Evolutionary conservation across 2,888 invertebrate species (phyloP).

Genomic region (Galerucella calmariensis): DNA sequence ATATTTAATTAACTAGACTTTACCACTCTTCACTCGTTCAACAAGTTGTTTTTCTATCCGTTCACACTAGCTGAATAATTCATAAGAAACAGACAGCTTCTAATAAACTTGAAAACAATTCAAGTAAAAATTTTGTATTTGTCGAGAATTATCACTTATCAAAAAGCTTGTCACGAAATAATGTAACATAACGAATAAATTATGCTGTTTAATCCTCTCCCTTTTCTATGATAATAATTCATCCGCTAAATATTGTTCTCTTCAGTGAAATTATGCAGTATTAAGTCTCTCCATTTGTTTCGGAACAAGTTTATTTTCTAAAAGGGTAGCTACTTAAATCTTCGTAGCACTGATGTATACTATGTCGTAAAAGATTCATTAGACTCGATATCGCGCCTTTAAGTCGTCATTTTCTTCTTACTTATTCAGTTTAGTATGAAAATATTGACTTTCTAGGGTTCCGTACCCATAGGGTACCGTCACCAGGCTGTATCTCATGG

Average conservation of each 20-base stretch:
- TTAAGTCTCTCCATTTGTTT: background rate
- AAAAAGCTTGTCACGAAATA: background rate
- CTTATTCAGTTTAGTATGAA: too few species aligned
- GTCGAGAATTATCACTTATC: background rate
- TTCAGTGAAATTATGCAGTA: background rate
- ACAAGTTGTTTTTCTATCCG: too few species aligned
- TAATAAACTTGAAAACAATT: background rate
- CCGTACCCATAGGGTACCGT: too few species aligned
- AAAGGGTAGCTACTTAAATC: background rate
- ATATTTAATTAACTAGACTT: too few species aligned
- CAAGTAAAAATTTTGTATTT: background rate
- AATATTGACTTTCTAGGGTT: too few species aligned
- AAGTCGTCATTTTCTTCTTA: background rate
- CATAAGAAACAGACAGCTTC: background rate
- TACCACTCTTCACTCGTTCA: too few species aligned
- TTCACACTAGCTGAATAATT: too few species aligned
- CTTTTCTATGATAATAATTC: conserved; percentile 4
- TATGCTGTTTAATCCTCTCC: background rate
- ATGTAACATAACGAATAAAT: background rate
- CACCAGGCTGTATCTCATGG: too few species aligned
- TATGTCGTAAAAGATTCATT: background rate
- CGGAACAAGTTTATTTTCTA: background rate
- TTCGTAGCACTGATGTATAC: background rate
- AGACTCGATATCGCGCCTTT: background rate
- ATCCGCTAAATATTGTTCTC: background rate